Evolutionary conservation across 2,888 invertebrate genomes (phyloP).

Genomic region (Drosophila mulleri): DNA sequence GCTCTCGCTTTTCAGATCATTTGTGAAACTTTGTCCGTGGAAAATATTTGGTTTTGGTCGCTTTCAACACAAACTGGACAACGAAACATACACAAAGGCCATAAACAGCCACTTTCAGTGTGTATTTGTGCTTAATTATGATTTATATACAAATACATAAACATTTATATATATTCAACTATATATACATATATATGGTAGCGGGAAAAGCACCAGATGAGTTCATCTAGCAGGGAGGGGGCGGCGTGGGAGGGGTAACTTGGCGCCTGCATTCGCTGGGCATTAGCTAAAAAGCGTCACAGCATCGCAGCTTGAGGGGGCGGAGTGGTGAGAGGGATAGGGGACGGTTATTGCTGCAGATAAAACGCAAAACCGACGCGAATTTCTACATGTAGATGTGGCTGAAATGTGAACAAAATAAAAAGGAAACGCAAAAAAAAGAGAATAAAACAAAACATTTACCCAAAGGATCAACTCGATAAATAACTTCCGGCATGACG

Average conservation of each 20-base stretch:
- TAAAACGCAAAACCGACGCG: conserved; percentile 56
- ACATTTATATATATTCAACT: conserved; percentile 9
- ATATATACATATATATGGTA: conserved; percentile 20
- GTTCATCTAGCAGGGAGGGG: conserved; percentile 13
- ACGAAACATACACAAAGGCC: conserved; percentile 26
- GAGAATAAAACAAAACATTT: conserved; percentile 72
- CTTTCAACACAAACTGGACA: conserved; percentile 47
- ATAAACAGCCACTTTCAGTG: conserved; percentile 34
- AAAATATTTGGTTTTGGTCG: conserved; percentile 24
- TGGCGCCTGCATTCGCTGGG: conserved; percentile 46
- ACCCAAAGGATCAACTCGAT: conserved; percentile 85
- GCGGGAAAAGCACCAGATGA: conserved; percentile 30
- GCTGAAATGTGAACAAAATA: conserved; percentile 42
- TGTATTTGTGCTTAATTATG: conserved; percentile 70
- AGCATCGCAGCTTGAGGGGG: background rate
- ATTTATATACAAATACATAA: conserved; percentile 64
- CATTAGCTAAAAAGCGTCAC: conserved; percentile 58
- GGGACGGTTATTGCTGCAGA: conserved; percentile 58
- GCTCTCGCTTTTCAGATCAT: conserved; percentile 57
- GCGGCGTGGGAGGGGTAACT: background rate
- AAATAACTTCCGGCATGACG: conserved; percentile 84
- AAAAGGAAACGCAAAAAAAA: conserved; percentile 30
- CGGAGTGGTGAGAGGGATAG: background rate
- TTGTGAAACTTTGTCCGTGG: conserved; percentile 51
- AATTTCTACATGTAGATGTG: conserved; percentile 54